phyloP scores from a whole-genome alignment of 2,113 vertebrate species.

The Coregonus clupeaformis region DNA sequence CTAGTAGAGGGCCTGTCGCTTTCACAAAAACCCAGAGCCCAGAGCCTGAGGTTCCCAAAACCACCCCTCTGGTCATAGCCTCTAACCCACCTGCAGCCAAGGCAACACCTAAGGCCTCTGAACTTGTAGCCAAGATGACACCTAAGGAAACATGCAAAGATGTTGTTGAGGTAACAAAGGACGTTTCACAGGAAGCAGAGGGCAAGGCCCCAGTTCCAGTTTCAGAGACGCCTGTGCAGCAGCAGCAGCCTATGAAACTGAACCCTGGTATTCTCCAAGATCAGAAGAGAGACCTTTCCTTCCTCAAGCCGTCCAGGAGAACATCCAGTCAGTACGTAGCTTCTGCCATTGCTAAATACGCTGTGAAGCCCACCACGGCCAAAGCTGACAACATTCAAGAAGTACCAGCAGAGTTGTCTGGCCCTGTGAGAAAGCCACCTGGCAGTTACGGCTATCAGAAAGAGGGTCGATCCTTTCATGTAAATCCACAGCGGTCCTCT shows the following conservation, averaged over 20 bases:
- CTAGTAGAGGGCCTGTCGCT: conserved; percentile 24
- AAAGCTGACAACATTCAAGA: conserved; percentile 38
- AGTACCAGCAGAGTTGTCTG: conserved; percentile 31
- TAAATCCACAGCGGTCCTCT: conserved; percentile 43
- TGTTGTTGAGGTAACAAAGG: conserved; percentile 28
- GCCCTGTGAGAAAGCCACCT: conserved; percentile 23
- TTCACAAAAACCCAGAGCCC: conserved; percentile 50
- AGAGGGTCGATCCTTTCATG: conserved; percentile 41
- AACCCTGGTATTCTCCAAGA: conserved; percentile 23
- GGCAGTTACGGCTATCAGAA: conserved; percentile 38
- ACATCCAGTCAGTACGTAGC: conserved; percentile 94
- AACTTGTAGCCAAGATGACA: conserved; percentile 35
- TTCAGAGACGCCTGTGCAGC: not conserved
- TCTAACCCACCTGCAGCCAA: conserved; percentile 41
- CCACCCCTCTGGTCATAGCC: not conserved
- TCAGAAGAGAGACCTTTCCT: conserved; percentile 69
- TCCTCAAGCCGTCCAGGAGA: conserved; percentile 82
- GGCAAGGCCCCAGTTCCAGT: conserved; percentile 42
- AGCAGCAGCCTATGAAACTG: conserved; percentile 43
- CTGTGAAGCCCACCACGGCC: conserved; percentile 38
- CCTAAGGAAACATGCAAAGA: conserved; percentile 25
- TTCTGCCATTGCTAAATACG: conserved; percentile 83
- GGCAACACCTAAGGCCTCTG: conserved; percentile 27
- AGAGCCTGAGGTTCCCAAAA: conserved; percentile 42
- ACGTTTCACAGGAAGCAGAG: conserved; percentile 29